Percentiles rank a stretch among this genome's conserved stretches.
These are phyloP conservation scores for Argyra leucocephala DNA, from an alignment of 2,888 invertebrate genomes.

Conservation along the genomic window DNA sequence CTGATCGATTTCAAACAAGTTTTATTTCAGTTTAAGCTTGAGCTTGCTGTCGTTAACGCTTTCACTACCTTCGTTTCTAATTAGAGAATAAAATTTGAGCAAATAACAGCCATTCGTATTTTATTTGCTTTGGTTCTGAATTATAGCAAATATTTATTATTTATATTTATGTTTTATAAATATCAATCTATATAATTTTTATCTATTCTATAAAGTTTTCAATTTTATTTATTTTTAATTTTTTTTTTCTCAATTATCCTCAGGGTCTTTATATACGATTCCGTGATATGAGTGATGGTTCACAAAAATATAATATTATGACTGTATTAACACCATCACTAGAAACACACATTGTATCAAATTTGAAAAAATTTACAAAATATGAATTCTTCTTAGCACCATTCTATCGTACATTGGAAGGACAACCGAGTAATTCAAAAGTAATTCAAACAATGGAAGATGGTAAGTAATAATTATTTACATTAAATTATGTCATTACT, in stretches of 20 bases:
- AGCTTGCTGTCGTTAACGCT: no score
- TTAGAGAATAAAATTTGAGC: no score
- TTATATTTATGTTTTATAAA: no score
- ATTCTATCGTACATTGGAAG: conserved; percentile 76
- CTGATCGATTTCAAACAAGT: no score
- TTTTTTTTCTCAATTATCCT: conserved; percentile 29
- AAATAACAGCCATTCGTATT: no score
- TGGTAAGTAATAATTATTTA: conserved; percentile 45
- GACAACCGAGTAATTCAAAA: conserved; percentile 85
- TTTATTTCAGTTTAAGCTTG: no score
- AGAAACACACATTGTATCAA: conserved; percentile 58
- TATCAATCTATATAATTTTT: no score
- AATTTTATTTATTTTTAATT: not conserved
- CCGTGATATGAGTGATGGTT: conserved; percentile 52
- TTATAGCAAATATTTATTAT: no score
- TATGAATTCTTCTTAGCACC: conserved; percentile 84
- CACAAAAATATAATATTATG: conserved; percentile 56
- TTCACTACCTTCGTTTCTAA: no score
- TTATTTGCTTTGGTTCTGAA: no score
- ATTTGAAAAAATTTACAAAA: conserved; percentile 67
- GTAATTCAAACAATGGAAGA: conserved; percentile 80
- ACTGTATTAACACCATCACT: conserved; percentile 53
- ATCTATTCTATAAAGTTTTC: no score
- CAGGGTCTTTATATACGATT: conserved; percentile 60
- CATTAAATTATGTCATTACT: no score